Percentiles rank a stretch among this genome's conserved stretches.
Evolutionary conservation across 2,888 invertebrate genomes (phyloP).

Genomic region (Drosophila meridionalis): DNA sequence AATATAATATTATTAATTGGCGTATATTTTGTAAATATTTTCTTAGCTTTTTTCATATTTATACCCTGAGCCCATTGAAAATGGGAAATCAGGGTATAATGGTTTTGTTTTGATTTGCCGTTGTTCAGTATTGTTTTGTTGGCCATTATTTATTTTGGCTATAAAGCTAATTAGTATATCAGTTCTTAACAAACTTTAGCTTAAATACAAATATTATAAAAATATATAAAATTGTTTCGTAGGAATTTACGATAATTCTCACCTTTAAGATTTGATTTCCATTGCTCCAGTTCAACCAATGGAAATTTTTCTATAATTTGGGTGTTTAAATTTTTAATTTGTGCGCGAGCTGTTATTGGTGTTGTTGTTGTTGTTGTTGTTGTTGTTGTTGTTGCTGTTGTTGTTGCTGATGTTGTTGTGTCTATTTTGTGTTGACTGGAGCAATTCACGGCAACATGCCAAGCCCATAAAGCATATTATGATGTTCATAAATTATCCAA

Average conservation of each 20-base stretch:
- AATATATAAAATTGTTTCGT: neutral
- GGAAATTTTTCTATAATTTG: constrained; percentile 66
- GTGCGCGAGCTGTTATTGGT: constrained; percentile 43
- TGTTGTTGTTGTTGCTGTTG: constrained; percentile 19
- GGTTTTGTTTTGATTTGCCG: neutral
- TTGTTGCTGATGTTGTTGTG: constrained; percentile 17
- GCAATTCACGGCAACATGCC: constrained; percentile 80
- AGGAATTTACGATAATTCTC: constrained; percentile 20
- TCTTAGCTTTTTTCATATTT: neutral
- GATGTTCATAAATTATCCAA: constrained; percentile 75
- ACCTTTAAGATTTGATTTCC: constrained; percentile 24
- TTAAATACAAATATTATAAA: constrained; percentile 1
- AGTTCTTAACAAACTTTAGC: neutral
- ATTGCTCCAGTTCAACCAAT: constrained; percentile 55
- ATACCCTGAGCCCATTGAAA: too few relatives aligned
- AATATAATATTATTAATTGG: neutral
- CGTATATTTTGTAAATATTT: neutral
- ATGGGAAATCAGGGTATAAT: too few relatives aligned
- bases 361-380: constrained; percentile 21
- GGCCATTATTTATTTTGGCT: neutral
- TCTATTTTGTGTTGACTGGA: constrained; percentile 72
- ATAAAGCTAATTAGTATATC: neutral
- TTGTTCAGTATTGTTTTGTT: neutral
- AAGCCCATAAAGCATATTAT: constrained; percentile 78
- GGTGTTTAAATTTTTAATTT: constrained; percentile 68